Percentiles rank a stretch among this genome's conserved stretches.
Conservation (phyloP, 2,888 invertebrate genomes). For the Incurvaria masculella region DNA sequence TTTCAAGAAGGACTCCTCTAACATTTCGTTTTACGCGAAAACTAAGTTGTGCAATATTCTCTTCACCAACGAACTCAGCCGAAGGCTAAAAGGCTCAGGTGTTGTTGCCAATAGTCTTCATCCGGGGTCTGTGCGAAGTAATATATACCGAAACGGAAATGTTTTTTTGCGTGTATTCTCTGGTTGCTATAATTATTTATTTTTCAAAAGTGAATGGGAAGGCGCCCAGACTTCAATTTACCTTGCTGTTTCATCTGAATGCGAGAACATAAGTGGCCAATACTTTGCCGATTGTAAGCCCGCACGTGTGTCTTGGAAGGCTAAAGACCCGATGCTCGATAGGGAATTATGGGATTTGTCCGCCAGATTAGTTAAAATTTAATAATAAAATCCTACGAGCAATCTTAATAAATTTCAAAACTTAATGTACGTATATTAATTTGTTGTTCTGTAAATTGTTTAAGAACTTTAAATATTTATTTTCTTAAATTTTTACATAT, state of each 20-base stretch:
- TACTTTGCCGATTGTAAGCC: not conserved
- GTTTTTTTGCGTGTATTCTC: not conserved
- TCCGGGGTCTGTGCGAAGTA: conserved; percentile 68
- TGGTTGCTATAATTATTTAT: not conserved
- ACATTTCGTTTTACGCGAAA: conserved; percentile 43
- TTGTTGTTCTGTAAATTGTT: no score
- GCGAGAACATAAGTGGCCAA: not conserved
- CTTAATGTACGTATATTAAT: no score
- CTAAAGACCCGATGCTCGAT: not conserved
- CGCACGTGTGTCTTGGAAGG: no score
- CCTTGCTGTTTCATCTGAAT: not conserved
- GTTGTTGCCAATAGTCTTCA: conserved; percentile 69
- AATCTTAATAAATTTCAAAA: no score
- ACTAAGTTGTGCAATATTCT: conserved; percentile 63
- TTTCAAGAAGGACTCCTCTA: conserved; percentile 49
- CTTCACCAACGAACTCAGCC: conserved; percentile 61
- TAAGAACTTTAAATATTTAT: no score
- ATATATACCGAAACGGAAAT: conserved; percentile 26
- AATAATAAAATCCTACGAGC: no score
- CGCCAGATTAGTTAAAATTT: no score
- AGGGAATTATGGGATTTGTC: not conserved
- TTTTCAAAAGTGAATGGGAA: not conserved
- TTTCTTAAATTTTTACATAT: no score
- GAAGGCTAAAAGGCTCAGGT: conserved; percentile 53
- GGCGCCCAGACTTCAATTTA: no score